Conservation (phyloP, 2,113 vertebrate species). For the Calonectris borealis region DNA sequence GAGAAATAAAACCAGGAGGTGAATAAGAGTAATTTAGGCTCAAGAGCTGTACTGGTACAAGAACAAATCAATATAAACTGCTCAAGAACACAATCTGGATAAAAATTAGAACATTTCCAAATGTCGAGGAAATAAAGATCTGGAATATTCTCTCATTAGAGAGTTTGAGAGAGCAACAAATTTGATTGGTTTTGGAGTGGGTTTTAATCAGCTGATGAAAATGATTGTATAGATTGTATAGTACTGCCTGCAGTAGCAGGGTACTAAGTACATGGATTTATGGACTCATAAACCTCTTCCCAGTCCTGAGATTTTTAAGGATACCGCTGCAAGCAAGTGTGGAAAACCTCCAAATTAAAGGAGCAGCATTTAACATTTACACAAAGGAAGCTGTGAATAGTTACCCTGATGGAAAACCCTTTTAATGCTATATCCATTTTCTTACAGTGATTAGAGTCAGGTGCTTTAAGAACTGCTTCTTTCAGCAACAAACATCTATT, state of each 20-base stretch:
- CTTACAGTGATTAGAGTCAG: neutral
- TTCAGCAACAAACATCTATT: constrained; percentile 11
- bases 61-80: neutral
- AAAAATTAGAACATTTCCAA: neutral
- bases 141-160: neutral
- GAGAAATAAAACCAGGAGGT: neutral
- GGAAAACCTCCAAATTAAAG: neutral
- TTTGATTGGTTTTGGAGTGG: neutral
- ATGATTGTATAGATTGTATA: neutral
- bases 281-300: neutral
- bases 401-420: neutral
- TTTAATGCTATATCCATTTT: neutral
- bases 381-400: neutral
- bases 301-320: neutral
- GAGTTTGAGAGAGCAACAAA: neutral
- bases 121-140: neutral
- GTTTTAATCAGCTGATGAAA: neutral
- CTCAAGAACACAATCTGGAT: neutral
- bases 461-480: neutral
- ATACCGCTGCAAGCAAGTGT: neutral
- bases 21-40: neutral
- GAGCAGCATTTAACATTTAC: neutral
- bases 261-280: neutral
- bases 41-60: neutral
- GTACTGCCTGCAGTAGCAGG: neutral